These are phyloP conservation scores for Hiodon tergisus DNA, from an alignment of 2,113 vertebrate genomes.

Conservation along the genomic window DNA sequence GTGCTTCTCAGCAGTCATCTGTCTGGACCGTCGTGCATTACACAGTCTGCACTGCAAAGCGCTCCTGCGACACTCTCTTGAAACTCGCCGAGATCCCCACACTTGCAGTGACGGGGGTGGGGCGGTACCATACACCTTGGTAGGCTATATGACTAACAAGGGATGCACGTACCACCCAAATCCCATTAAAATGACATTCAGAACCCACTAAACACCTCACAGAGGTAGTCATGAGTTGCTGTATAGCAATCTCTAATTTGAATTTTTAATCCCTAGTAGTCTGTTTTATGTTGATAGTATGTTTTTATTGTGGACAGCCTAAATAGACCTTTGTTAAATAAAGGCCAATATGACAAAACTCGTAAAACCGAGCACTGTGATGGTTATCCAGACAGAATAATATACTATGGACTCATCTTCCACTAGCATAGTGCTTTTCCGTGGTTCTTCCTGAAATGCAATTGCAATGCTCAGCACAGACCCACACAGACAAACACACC, in stretches of 20 bases:
- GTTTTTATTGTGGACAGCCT: too few species aligned
- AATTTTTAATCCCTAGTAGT: neutral
- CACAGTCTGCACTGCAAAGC: neutral
- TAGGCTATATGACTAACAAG: neutral
- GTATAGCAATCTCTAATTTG: neutral
- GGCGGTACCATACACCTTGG: neutral
- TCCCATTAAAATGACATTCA: neutral
- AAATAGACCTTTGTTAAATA: neutral
- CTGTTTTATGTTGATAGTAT: too few species aligned
- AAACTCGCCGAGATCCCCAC: neutral
- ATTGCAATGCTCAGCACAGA: neutral
- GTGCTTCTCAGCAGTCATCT: neutral
- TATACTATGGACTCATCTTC: neutral
- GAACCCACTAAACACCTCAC: neutral
- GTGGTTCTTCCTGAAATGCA: too few species aligned
- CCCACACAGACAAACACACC: constrained; percentile 54
- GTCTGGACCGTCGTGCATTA: neutral
- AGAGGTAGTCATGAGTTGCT: neutral
- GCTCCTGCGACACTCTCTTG: neutral
- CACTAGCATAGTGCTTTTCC: neutral
- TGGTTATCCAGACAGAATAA: too few species aligned
- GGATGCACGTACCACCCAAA: neutral
- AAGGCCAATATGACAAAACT: too few species aligned
- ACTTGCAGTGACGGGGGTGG: neutral
- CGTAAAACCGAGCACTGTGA: too few species aligned